A percentile compares a stretch with the other conserved stretches of the same genome.
These are phyloP conservation scores for Orius laevigatus DNA, from an alignment of 1,140 invertebrate species.

Conservation along the genomic window DNA sequence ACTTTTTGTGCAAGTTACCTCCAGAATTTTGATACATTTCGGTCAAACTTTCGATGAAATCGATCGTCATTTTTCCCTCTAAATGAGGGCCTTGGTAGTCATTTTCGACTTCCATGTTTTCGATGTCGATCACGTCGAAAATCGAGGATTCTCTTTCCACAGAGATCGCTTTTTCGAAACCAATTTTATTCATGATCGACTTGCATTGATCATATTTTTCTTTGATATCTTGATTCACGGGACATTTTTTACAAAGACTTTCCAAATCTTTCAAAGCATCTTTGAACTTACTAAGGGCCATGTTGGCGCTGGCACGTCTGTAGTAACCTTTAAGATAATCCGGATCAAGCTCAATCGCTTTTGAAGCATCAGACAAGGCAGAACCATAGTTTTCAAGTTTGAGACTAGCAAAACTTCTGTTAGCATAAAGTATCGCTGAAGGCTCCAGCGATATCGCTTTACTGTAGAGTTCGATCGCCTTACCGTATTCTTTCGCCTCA, in stretches of 20 bases:
- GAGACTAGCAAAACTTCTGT: conserved; percentile 88
- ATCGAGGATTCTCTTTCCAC: conserved; percentile 78
- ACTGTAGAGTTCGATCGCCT: conserved; percentile 79
- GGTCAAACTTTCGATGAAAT: conserved; percentile 76
- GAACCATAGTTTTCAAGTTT: conserved; percentile 86
- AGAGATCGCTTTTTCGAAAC: conserved; percentile 94
- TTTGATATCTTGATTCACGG: conserved; percentile 88
- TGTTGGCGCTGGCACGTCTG: conserved; percentile 85
- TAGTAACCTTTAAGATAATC: conserved; percentile 90
- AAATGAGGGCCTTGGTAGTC: conserved; percentile 84
- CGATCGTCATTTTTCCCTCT: conserved; percentile 69
- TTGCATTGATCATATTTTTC: conserved; percentile 87
- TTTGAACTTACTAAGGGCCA: conserved; percentile 96
- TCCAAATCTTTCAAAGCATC: conserved; percentile 92
- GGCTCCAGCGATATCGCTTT: conserved; percentile 82
- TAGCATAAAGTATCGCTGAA: conserved; percentile 72
- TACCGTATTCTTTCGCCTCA: conserved; percentile 75
- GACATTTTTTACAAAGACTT: conserved; percentile 75
- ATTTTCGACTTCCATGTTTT: conserved; percentile 84
- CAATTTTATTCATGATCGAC: conserved; percentile 87
- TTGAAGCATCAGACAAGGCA: conserved; percentile 78
- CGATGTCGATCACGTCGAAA: conserved; percentile 72
- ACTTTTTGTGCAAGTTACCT: conserved; percentile 89
- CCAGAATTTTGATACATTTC: conserved; percentile 71
- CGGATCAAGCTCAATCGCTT: conserved; percentile 77